Percentiles rank a stretch among this genome's conserved stretches.
These are phyloP conservation scores for Gymnocypris eckloni DNA, from an alignment of 2,797 vertebrate species.

Conservation along the genomic window DNA sequence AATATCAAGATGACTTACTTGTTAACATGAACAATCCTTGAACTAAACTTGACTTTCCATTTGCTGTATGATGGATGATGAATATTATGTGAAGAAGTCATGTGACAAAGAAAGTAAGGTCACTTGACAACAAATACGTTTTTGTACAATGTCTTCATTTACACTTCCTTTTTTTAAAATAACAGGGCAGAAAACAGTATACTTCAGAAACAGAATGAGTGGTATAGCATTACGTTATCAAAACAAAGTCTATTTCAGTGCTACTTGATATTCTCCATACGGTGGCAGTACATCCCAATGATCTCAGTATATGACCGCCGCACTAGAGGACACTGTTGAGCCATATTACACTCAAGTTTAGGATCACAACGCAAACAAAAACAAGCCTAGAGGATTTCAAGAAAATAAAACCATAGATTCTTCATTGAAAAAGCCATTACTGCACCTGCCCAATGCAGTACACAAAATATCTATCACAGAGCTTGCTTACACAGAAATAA, in stretches of 20 bases:
- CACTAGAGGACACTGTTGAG: constrained; percentile 18
- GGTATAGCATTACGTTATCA: neutral
- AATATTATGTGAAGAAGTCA: neutral
- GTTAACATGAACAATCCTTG: neutral
- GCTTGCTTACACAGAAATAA: neutral
- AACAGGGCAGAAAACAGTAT: neutral
- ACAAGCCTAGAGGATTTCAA: neutral
- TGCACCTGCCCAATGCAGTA: neutral
- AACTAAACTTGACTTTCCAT: neutral
- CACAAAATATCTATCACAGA: no score
- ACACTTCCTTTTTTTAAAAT: neutral
- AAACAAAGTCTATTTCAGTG: no score
- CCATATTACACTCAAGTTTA: neutral
- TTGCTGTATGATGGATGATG: neutral
- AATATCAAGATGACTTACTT: neutral
- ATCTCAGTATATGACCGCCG: neutral
- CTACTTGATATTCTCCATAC: neutral
- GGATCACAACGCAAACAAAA: constrained; percentile 15
- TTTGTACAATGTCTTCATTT: neutral
- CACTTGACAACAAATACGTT: neutral
- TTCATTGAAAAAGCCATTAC: neutral
- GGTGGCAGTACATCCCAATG: neutral
- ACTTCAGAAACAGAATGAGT: neutral
- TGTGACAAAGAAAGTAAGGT: neutral
- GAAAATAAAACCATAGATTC: neutral